Evolutionary conservation across 2,113 vertebrate species (phyloP).

Genomic region (Himantopus leucocephalus): DNA sequence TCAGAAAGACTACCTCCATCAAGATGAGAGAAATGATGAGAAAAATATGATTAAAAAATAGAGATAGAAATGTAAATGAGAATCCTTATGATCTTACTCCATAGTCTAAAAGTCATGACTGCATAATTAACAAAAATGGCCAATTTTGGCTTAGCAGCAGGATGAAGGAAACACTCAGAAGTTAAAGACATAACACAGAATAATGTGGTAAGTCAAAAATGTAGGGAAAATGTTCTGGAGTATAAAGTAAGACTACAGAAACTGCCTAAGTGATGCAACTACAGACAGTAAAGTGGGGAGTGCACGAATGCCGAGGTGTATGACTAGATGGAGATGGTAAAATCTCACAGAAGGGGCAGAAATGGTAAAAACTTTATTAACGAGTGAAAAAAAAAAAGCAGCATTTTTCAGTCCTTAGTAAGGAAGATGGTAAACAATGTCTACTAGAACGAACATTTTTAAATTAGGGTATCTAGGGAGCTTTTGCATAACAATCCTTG

Average conservation of each 20-base stretch:
- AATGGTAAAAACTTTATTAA: neutral
- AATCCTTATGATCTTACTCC: neutral
- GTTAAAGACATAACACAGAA: neutral
- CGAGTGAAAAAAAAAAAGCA: neutral
- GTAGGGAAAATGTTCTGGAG: neutral
- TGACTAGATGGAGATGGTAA: neutral
- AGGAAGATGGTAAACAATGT: neutral
- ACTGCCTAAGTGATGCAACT: neutral
- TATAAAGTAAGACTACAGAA: neutral
- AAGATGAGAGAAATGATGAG: neutral
- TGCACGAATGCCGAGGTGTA: neutral
- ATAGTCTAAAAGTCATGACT: neutral
- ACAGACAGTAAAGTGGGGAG: neutral
- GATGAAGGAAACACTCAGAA: neutral
- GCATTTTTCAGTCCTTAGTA: neutral
- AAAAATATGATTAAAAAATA: neutral
- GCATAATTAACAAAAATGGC: constrained; percentile 26
- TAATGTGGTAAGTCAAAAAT: neutral
- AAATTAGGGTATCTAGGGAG: neutral
- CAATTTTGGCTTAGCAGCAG: neutral
- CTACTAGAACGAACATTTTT: neutral
- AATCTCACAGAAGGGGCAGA: neutral
- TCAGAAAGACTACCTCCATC: neutral
- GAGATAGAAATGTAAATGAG: neutral
- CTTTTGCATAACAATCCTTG: neutral